Conservation (phyloP, 2,888 invertebrate genomes). For the Aplocera efformata region DNA sequence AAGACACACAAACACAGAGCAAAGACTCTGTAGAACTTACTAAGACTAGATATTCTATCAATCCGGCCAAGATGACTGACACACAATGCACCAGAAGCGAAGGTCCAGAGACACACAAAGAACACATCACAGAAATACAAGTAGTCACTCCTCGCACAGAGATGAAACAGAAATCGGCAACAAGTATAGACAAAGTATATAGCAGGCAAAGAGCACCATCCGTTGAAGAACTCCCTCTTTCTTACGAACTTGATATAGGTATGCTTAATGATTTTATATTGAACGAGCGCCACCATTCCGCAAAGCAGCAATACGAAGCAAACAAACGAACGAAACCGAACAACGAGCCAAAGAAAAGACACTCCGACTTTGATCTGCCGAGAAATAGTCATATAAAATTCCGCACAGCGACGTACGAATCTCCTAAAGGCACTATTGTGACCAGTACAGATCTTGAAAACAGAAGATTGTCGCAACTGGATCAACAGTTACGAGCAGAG, state of each 20-base stretch:
- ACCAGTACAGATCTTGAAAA: constrained; percentile 77
- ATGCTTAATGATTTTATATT: constrained; percentile 71
- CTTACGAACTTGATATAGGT: constrained; percentile 70
- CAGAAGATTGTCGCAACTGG: constrained; percentile 78
- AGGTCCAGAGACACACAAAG: constrained; percentile 47
- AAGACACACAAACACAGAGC: constrained; percentile 56
- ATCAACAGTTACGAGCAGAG: constrained; percentile 65
- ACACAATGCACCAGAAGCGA: constrained; percentile 49
- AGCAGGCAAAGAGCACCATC: constrained; percentile 64
- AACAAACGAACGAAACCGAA: constrained; percentile 64
- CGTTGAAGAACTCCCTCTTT: constrained; percentile 55
- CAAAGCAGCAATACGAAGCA: constrained; percentile 60
- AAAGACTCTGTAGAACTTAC: constrained; percentile 58
- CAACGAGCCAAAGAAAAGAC: constrained; percentile 73
- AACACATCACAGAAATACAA: constrained; percentile 88
- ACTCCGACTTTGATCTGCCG: constrained; percentile 75
- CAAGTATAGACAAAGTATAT: constrained; percentile 56
- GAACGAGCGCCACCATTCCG: constrained; percentile 69
- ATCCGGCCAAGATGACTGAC: constrained; percentile 62
- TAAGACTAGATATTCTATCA: constrained; percentile 69
- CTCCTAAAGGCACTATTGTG: constrained; percentile 76
- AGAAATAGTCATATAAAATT: constrained; percentile 82
- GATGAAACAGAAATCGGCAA: constrained; percentile 45
- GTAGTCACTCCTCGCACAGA: constrained; percentile 80
- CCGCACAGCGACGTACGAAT: constrained; percentile 83